These are phyloP conservation scores for Palaemon carinicauda DNA, from an alignment of 1,140 invertebrate genomes.

Conservation along the genomic window DNA sequence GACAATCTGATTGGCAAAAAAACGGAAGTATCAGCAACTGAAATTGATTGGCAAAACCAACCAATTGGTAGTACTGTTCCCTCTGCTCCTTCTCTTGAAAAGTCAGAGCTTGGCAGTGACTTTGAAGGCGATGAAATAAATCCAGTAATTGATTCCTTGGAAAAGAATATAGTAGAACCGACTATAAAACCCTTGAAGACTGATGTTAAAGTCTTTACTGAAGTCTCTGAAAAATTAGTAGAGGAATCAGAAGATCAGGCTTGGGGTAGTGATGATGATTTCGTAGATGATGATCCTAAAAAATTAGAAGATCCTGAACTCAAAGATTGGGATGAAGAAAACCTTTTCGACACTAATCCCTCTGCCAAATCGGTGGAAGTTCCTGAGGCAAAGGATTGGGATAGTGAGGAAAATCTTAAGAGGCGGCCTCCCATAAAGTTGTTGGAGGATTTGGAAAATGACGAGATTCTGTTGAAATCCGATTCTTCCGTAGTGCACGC, in stretches of 20 bases:
- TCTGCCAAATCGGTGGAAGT: not conserved
- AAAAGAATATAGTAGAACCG: too few relatives aligned
- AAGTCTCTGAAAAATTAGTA: not conserved
- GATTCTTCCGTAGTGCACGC: too few relatives aligned
- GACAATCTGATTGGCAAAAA: too few relatives aligned
- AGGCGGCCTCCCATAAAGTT: not conserved
- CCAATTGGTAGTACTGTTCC: too few relatives aligned
- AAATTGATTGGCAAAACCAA: too few relatives aligned
- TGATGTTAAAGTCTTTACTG: not conserved
- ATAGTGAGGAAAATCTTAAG: not conserved
- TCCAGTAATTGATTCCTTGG: too few relatives aligned
- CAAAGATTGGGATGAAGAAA: not conserved
- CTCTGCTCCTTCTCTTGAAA: too few relatives aligned
- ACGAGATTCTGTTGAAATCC: not conserved
- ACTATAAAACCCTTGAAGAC: not conserved
- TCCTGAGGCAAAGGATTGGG: not conserved
- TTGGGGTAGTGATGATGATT: slow-evolving; percentile 1
- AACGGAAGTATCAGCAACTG: too few relatives aligned
- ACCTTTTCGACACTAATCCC: not conserved
- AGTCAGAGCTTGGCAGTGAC: too few relatives aligned
- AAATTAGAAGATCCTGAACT: not conserved
- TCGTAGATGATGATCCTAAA: not conserved
- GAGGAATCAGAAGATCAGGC: not conserved
- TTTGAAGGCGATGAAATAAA: too few relatives aligned
- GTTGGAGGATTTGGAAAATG: not conserved